Conservation (phyloP, 2,113 vertebrate genomes). For the Camarhynchus parvulus region DNA sequence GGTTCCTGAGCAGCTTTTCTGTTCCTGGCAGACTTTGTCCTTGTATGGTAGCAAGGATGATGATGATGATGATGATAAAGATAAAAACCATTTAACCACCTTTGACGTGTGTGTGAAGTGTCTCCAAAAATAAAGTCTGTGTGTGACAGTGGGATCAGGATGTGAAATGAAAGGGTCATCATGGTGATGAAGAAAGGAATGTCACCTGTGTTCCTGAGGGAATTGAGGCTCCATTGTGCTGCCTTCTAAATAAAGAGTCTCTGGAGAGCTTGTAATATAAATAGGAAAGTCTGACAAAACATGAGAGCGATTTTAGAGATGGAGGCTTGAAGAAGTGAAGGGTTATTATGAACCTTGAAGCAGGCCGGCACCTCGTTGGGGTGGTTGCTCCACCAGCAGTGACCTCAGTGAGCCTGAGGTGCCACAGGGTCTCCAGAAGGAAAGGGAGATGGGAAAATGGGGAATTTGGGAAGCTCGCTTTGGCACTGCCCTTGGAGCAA, state of each 20-base stretch:
- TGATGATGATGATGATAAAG: not conserved
- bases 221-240: not conserved
- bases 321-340: not conserved
- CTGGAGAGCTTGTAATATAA: not conserved
- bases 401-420: rapidly evolving
- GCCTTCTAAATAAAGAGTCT: not conserved
- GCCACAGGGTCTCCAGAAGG: not conserved
- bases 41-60: constrained; percentile 16
- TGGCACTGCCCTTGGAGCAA: not conserved
- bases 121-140: not conserved
- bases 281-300: not conserved
- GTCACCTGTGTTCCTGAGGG: not conserved
- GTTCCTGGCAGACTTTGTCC: constrained; percentile 1
- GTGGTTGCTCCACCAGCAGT: not conserved
- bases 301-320: not conserved
- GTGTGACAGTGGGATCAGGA: not conserved
- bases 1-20: not conserved
- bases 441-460: not conserved
- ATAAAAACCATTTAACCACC: not conserved
- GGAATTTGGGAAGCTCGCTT: not conserved
- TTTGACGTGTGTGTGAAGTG: not conserved
- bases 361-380: rapidly evolving
- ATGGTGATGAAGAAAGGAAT: not conserved
- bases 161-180: not conserved
- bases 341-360: not conserved